Conservation (phyloP, 2,797 vertebrate genomes). For the Alca torda region DNA sequence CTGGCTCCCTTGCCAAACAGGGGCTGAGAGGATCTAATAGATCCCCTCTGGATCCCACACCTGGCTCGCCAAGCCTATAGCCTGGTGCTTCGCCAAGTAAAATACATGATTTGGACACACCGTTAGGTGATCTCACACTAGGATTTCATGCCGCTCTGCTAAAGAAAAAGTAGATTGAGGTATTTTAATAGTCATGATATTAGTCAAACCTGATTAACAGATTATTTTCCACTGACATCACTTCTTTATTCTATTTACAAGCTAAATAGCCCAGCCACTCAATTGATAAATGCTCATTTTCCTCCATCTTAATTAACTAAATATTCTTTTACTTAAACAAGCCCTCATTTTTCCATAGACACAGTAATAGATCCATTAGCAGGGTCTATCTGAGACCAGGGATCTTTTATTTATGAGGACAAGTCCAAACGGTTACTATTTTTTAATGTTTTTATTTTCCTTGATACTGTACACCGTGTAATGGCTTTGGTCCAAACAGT, state of each 20-base stretch:
- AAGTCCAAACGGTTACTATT: slow-evolving; percentile 49
- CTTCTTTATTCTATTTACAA: slow-evolving; percentile 65
- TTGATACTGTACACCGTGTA: background rate
- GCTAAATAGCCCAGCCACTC: slow-evolving; percentile 62
- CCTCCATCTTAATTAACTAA: slow-evolving; percentile 67
- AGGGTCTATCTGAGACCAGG: slow-evolving; percentile 32
- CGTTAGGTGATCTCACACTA: background rate
- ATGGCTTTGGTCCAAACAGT: slow-evolving; percentile 60
- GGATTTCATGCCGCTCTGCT: background rate
- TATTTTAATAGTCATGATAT: slow-evolving; percentile 48
- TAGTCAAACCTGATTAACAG: slow-evolving; percentile 56
- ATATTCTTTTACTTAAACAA: slow-evolving; percentile 73
- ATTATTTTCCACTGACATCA: slow-evolving; percentile 65
- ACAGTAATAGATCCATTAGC: slow-evolving; percentile 68
- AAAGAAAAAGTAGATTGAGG: background rate
- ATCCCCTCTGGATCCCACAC: background rate
- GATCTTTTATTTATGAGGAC: slow-evolving; percentile 52
- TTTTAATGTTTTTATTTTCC: slow-evolving; percentile 44
- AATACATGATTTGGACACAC: background rate
- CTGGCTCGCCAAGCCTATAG: background rate
- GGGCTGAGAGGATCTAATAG: background rate
- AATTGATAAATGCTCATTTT: slow-evolving; percentile 66
- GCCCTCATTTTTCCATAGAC: slow-evolving; percentile 60
- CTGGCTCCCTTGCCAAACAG: background rate
- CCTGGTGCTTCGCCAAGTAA: background rate